Evolutionary conservation across 1,140 invertebrate species (phyloP).

Genomic region (Bradysia coprophila): DNA sequence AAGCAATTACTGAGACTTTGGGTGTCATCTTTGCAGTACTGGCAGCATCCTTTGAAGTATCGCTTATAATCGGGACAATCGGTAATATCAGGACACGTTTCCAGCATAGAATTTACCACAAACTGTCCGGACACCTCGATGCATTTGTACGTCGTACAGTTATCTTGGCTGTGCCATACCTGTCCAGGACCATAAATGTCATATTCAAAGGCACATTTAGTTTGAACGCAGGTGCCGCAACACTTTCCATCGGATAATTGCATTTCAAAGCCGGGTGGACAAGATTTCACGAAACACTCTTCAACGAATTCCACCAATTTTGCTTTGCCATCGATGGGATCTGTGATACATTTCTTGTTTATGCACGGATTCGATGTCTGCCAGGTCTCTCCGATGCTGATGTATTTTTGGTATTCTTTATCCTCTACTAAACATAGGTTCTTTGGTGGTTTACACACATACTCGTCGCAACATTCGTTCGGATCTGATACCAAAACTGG

Average conservation of each 20-base stretch:
- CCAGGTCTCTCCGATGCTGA: conserved; percentile 27
- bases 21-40: conserved; percentile 33
- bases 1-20: conserved; percentile 30
- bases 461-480: conserved; percentile 41
- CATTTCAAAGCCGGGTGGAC: conserved; percentile 36
- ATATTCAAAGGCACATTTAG: conserved; percentile 38
- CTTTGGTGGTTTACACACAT: conserved; percentile 43
- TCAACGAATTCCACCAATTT: conserved; percentile 28
- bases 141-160: conserved; percentile 43
- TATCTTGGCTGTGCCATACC: conserved; percentile 40
- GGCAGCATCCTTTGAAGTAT: conserved; percentile 43
- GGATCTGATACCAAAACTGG: conserved; percentile 9
- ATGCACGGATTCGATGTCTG: conserved; percentile 33
- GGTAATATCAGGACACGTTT: conserved; percentile 38
- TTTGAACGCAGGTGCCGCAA: conserved; percentile 50
- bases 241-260: conserved; percentile 26
- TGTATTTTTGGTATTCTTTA: conserved; percentile 30
- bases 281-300: conserved; percentile 29
- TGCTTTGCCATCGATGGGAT: conserved; percentile 25
- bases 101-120: conserved; percentile 28
- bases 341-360: conserved; percentile 32
- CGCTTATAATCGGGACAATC: conserved; percentile 32
- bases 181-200: conserved; percentile 29
- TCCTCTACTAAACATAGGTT: conserved; percentile 47
- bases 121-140: conserved; percentile 25